Evolutionary conservation across 2,113 vertebrate species (phyloP).

Genomic region (Calyptomena viridis): DNA sequence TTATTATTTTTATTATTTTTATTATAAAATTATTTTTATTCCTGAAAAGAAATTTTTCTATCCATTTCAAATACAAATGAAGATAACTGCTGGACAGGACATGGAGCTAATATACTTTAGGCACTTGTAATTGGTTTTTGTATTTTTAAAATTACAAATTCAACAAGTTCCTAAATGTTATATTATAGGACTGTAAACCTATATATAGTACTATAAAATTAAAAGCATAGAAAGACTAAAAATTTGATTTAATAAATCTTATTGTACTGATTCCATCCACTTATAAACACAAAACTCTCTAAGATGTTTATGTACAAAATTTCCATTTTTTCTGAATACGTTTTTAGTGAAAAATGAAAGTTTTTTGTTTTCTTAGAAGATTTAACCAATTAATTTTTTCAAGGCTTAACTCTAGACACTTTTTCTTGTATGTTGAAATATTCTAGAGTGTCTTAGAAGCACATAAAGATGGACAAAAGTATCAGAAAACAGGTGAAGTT

Average conservation of each 20-base stretch:
- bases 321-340: neutral
- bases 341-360: neutral
- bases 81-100: neutral
- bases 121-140: neutral
- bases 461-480: neutral
- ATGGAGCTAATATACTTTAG: neutral
- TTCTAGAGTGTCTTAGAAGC: neutral
- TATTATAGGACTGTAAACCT: neutral
- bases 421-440: neutral
- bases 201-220: neutral
- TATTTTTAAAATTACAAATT: neutral
- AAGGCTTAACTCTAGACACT: neutral
- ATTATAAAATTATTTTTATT: neutral
- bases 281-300: neutral
- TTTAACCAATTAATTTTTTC: neutral
- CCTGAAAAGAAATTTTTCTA: neutral
- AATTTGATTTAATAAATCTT: neutral
- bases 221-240: neutral
- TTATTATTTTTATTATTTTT: too few species aligned
- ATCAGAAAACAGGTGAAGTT: neutral
- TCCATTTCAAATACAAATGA: neutral
- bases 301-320: neutral
- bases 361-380: neutral
- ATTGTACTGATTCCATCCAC: neutral
- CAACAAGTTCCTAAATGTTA: neutral